These are phyloP conservation scores for Sylvilagus bachmani DNA, from an alignment of 2,113 vertebrate species.

Conservation along the genomic window DNA sequence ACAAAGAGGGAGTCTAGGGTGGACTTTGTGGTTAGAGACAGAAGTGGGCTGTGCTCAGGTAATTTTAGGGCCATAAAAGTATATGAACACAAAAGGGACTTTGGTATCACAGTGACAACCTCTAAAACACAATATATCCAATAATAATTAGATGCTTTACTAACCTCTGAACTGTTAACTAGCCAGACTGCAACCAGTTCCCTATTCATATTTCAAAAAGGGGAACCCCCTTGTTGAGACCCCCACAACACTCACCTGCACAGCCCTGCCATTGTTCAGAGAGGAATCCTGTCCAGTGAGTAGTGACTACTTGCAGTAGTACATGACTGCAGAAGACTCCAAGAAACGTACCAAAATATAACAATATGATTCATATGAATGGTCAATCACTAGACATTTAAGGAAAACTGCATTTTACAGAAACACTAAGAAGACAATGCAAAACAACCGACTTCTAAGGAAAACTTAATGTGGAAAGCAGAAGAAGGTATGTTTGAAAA, in stretches of 20 bases:
- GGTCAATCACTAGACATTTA: not conserved
- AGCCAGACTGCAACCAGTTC: not conserved
- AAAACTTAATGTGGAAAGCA: constrained; percentile 10
- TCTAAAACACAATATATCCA: not conserved
- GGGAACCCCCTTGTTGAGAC: not conserved
- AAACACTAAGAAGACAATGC: constrained; percentile 36
- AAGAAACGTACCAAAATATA: constrained; percentile 2
- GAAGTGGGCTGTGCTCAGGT: not conserved
- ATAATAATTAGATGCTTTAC: not conserved
- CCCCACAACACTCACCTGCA: not conserved
- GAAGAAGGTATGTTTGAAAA: not conserved
- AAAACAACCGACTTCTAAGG: not conserved
- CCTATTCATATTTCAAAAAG: not conserved
- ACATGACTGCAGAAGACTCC: not conserved
- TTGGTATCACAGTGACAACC: not conserved
- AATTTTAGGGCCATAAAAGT: not conserved
- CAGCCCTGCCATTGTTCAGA: not conserved
- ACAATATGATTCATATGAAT: not conserved
- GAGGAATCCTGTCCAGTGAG: not conserved
- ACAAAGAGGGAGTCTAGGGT: not conserved
- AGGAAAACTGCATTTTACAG: not conserved
- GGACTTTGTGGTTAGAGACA: constrained; percentile 20
- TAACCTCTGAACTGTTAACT: not conserved
- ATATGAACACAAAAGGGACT: not conserved
- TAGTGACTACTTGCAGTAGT: not conserved